Conservation (phyloP, 37 sponge, comb jelly and placozoan genomes). For the Diacarnus erythraeanus region DNA sequence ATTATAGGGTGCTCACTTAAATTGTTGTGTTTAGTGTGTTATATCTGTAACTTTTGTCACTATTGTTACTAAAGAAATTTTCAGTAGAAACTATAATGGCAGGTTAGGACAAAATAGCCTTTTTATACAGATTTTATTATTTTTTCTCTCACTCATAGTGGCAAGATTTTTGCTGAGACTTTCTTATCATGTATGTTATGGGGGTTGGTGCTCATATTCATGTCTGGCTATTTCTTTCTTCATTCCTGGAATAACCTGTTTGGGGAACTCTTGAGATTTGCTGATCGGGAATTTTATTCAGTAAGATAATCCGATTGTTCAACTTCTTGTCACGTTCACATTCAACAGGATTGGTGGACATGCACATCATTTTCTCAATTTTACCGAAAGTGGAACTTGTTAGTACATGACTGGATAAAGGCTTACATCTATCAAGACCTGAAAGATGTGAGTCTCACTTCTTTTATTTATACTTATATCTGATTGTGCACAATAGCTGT, state of each 20-base stretch:
- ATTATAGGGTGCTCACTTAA: neutral
- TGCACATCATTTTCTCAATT: slow-evolving; percentile 64
- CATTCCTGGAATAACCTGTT: slow-evolving; percentile 80
- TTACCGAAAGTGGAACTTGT: slow-evolving; percentile 89
- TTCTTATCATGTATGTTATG: slow-evolving; percentile 57
- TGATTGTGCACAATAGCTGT: slow-evolving; percentile 24
- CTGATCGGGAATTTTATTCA: slow-evolving; percentile 84
- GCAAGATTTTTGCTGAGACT: slow-evolving; percentile 12
- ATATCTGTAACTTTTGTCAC: slow-evolving; percentile 41
- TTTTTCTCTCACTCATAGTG: neutral
- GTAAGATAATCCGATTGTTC: slow-evolving; percentile 57
- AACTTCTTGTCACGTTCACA: neutral
- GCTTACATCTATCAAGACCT: slow-evolving; percentile 85
- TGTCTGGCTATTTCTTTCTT: slow-evolving; percentile 83
- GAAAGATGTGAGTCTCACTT: slow-evolving; percentile 47
- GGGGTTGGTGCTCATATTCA: slow-evolving; percentile 65
- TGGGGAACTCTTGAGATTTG: slow-evolving; percentile 80
- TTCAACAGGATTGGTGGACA: slow-evolving; percentile 89
- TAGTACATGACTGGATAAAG: slow-evolving; percentile 91
- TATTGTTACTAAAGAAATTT: slow-evolving; percentile 43
- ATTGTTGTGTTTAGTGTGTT: slow-evolving; percentile 28
- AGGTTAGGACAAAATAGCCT: slow-evolving; percentile 27
- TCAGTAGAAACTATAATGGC: neutral
- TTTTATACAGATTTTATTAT: too few relatives aligned
- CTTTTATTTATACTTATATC: neutral